Evolutionary conservation across 2,888 invertebrate species (phyloP).

Genomic region (Galeruca laticollis): DNA sequence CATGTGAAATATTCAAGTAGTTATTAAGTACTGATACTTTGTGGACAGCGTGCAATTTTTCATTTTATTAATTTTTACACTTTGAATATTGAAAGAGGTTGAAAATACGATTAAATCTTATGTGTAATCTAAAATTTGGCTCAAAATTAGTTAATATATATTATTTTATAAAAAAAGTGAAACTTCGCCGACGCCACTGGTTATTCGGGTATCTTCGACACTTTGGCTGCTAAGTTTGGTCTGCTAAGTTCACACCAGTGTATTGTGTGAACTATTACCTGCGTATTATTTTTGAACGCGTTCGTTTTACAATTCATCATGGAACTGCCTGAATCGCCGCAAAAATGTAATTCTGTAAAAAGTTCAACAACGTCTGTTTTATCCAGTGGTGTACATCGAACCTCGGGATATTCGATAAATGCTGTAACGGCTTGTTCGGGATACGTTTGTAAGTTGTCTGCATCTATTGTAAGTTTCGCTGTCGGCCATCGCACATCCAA

Average conservation of each 20-base stretch:
- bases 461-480: constrained; percentile 77
- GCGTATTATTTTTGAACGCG: constrained; percentile 15
- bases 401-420: constrained; percentile 80
- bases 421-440: constrained; percentile 81
- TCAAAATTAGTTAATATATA: too few species aligned
- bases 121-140: too few species aligned
- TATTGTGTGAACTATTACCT: constrained; percentile 3
- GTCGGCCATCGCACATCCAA: constrained; percentile 88
- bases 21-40: too few species aligned
- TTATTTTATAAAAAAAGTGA: too few species aligned
- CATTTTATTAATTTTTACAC: too few species aligned
- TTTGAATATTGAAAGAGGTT: too few species aligned
- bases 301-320: constrained; percentile 75
- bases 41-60: too few species aligned
- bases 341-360: constrained; percentile 84
- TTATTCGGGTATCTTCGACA: too few species aligned
- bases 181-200: too few species aligned
- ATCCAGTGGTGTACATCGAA: constrained; percentile 76
- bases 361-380: constrained; percentile 73
- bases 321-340: constrained; percentile 83
- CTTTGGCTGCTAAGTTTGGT: background rate
- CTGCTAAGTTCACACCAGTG: too few species aligned
- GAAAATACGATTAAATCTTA: too few species aligned
- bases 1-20: too few species aligned
- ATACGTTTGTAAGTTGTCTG: constrained; percentile 83